These are phyloP conservation scores for Melopsittacus undulatus DNA, from an alignment of 2,797 vertebrate genomes.

Conservation along the genomic window DNA sequence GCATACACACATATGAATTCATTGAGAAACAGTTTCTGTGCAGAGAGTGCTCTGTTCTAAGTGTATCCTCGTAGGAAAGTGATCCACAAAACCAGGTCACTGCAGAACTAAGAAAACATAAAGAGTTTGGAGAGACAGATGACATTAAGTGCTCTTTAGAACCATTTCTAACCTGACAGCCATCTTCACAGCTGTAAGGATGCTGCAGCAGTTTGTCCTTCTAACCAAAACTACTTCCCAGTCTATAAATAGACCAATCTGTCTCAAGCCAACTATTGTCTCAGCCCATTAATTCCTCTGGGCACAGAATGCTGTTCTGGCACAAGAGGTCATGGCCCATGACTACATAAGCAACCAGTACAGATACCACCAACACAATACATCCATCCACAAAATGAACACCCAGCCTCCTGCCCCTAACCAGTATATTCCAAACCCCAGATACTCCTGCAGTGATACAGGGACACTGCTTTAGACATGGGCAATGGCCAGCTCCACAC, in stretches of 20 bases:
- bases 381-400: background rate
- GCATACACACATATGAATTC: background rate
- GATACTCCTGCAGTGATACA: background rate
- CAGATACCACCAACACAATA: background rate
- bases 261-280: background rate
- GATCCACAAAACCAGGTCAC: background rate
- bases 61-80: rapidly evolving
- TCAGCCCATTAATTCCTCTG: background rate
- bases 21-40: background rate
- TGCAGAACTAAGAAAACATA: background rate
- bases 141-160: background rate
- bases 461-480: background rate
- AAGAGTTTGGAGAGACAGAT: background rate
- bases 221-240: background rate
- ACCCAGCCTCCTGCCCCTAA: background rate
- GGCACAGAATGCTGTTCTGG: background rate
- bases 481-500: background rate
- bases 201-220: background rate
- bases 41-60: background rate
- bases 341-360: background rate
- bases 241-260: background rate
- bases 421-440: background rate
- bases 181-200: background rate
- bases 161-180: background rate
- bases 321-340: background rate